Base-by-base conservation (phyloP, 2,113 vertebrate genomes). In the Corythornis madagascariensis region DNA sequence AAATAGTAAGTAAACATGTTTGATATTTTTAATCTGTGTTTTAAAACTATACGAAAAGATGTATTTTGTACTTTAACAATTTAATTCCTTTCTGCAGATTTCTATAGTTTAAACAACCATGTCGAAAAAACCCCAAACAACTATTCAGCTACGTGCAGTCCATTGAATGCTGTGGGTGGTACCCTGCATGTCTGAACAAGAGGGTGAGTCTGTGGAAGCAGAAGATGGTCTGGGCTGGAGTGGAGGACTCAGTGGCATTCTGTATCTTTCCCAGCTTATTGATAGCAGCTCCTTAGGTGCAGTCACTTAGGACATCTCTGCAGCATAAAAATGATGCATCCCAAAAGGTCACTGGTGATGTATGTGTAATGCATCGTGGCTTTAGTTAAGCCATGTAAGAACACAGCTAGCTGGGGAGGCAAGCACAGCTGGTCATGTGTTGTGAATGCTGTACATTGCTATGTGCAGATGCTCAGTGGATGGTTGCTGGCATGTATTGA, bases 1-100 rank as follows among this genome's bases (percentile, higher is more conserved):
- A 77, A 83, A 40, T 25, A 79, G 4, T 38, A 81, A 75, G 33
- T 48, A 88, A 52, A 77, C 3, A 11, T 64, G 17, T 65, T 74
- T 71, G 53, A 19, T 76, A 66, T 63, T 90, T 92, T 66, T n/a
- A 88, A 82, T 77, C 33, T 76, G 13, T 76, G 48, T 77, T 90
- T 90, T 84, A 42, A 78, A 90, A 24, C 16, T 59, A 7, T 18
- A 43, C 6, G 5, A 70, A 74, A 88, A 69, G 1, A 33, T 64
- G 4, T 33, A 42, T 82, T 88, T 94, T 92, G 83, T 84, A 86
- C 26, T 86, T 83, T 12, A 59, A 43, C 16, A 66, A 7, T 72
- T 81, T 33, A 52, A 31, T 88, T 77, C 74, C 6, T 75, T 47
- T 86, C 29, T 75, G 33, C 20, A 88, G 35, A 71, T 81, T 47